These are phyloP conservation scores for Thaleichthys pacificus DNA, from an alignment of 2,797 vertebrate genomes.

Conservation along the genomic window DNA sequence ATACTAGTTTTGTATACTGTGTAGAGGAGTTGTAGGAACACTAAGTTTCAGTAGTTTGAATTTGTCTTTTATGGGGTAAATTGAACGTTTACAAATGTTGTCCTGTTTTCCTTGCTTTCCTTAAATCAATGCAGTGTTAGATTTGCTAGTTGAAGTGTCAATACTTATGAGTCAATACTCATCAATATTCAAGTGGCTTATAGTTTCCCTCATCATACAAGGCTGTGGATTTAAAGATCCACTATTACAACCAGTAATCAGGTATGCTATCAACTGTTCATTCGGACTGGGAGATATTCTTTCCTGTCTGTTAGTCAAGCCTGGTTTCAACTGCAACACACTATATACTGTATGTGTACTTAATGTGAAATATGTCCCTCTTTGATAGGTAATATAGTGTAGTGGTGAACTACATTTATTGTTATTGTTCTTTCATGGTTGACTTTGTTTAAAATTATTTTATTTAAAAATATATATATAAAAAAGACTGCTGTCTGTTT, in stretches of 20 bases:
- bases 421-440: constrained; percentile 18
- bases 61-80: too few relatives aligned
- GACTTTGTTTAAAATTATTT: constrained; percentile 36
- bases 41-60: too few relatives aligned
- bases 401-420: constrained; percentile 15
- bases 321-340: too few relatives aligned
- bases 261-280: neutral
- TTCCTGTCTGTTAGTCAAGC: neutral
- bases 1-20: neutral
- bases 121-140: constrained; percentile 16
- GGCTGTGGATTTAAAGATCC: too few relatives aligned
- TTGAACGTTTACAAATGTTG: too few relatives aligned
- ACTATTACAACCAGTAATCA: too few relatives aligned
- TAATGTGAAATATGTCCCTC: constrained; percentile 53
- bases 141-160: neutral
- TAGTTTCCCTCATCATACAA: neutral
- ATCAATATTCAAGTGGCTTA: neutral
- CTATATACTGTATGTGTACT: constrained; percentile 12
- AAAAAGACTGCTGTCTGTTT: neutral
- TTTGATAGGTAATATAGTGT: constrained; percentile 26
- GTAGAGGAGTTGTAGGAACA: neutral
- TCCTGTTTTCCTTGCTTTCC: constrained; percentile 7
- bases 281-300: neutral
- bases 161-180: neutral
- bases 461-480: constrained; percentile 43